These are phyloP conservation scores for Acronicta aceris DNA, from an alignment of 2,888 invertebrate genomes.

Conservation along the genomic window DNA sequence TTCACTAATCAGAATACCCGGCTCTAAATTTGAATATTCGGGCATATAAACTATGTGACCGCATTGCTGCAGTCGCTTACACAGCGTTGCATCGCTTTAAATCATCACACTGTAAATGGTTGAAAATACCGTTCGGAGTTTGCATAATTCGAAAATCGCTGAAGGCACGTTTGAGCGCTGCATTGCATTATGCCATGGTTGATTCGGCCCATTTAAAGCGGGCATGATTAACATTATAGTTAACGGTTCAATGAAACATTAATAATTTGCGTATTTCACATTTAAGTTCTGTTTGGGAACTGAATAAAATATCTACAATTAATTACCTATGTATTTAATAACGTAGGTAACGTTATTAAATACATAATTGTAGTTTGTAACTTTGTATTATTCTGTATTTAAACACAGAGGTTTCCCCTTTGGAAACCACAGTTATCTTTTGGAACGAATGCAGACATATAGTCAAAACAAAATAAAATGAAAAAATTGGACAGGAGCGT, in stretches of 20 bases:
- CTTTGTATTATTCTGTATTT: no score
- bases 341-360: no score
- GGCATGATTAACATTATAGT: conserved; percentile 41
- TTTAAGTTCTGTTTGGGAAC: conserved; percentile 9
- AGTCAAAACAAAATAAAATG: no score
- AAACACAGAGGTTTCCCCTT: no score
- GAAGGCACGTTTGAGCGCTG: conserved; percentile 43
- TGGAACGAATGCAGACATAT: neutral
- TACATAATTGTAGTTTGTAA: no score
- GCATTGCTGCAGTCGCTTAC: conserved; percentile 27
- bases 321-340: no score
- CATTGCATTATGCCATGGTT: conserved; percentile 36
- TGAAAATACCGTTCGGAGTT: conserved; percentile 41
- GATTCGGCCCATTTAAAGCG: conserved; percentile 37
- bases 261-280: conserved; percentile 33
- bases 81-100: conserved; percentile 43
- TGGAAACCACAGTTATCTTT: neutral
- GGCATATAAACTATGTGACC: conserved; percentile 17
- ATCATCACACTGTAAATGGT: conserved; percentile 45
- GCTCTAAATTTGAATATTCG: conserved; percentile 40
- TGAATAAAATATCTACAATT: neutral
- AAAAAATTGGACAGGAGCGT: no score
- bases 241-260: conserved; percentile 40
- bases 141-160: conserved; percentile 44
- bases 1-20: conserved; percentile 11